phyloP scores from a whole-genome alignment of 2,888 invertebrate genomes.

The Leptinotarsa peninsularis region DNA sequence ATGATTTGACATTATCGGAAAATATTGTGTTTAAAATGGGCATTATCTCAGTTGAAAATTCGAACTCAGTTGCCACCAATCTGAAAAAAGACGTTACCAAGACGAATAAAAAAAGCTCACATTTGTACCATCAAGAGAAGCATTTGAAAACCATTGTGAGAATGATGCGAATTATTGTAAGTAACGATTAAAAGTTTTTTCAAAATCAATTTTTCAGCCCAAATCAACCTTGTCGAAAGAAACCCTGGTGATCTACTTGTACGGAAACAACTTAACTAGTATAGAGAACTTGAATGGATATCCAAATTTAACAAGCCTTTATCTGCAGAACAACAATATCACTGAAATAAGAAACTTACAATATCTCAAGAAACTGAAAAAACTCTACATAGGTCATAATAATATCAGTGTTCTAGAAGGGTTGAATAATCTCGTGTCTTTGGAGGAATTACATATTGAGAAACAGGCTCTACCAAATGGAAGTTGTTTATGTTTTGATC shows the following conservation, averaged over 20 bases:
- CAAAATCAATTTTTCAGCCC: slow-evolving; percentile 33
- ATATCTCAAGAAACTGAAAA: slow-evolving; percentile 75
- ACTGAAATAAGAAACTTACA: slow-evolving; percentile 79
- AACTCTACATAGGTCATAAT: slow-evolving; percentile 82
- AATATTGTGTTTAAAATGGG: neutral
- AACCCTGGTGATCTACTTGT: slow-evolving; percentile 74
- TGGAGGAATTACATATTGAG: slow-evolving; percentile 78
- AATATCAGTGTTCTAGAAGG: slow-evolving; percentile 78
- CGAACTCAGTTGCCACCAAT: slow-evolving; percentile 16
- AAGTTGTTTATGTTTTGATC: slow-evolving; percentile 76
- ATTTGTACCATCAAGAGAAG: slow-evolving; percentile 53
- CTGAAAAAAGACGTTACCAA: slow-evolving; percentile 13
- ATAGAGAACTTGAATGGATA: slow-evolving; percentile 70
- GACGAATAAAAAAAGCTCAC: slow-evolving; percentile 42
- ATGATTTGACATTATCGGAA: neutral
- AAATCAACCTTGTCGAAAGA: slow-evolving; percentile 56
- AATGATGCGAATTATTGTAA: too few relatives aligned
- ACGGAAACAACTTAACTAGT: slow-evolving; percentile 73
- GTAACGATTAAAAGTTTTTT: neutral
- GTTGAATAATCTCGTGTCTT: slow-evolving; percentile 70
- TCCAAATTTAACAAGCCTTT: slow-evolving; percentile 73
- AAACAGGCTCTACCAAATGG: slow-evolving; percentile 72
- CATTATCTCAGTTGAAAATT: slow-evolving; percentile 13
- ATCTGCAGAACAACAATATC: slow-evolving; percentile 86
- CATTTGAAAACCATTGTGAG: slow-evolving; percentile 51